Percentiles rank a stretch among this genome's conserved stretches.
These are phyloP conservation scores for Belgica antarctica DNA, from an alignment of 2,888 invertebrate genomes.

Conservation along the genomic window DNA sequence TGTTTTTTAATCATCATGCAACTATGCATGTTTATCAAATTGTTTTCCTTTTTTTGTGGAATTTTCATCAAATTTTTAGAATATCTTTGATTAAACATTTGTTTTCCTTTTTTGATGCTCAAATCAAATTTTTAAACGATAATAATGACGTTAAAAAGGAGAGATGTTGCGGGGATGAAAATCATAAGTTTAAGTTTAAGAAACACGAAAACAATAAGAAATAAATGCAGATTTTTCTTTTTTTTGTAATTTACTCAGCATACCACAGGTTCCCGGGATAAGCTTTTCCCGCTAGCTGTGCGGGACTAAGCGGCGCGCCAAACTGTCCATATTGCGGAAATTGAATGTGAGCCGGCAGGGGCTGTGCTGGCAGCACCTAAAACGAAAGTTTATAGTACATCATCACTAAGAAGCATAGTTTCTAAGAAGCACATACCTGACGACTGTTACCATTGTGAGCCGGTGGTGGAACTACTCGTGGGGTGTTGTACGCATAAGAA, in stretches of 20 bases:
- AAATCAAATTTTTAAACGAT: too few relatives aligned
- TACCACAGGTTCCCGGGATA: conserved; percentile 35
- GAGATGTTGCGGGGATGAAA: too few relatives aligned
- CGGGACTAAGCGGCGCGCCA: conserved; percentile 55
- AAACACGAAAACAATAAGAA: conserved; percentile 12
- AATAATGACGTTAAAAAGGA: too few relatives aligned
- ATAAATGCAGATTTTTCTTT: conserved; percentile 22
- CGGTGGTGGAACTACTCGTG: conserved; percentile 54
- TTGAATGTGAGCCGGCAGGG: conserved; percentile 78
- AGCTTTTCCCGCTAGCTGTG: conserved; percentile 54
- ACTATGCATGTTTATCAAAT: too few relatives aligned
- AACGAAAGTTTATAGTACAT: conserved; percentile 21
- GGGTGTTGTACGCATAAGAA: conserved; percentile 52
- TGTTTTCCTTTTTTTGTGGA: too few relatives aligned
- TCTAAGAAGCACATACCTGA: conserved; percentile 50
- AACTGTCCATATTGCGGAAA: conserved; percentile 65
- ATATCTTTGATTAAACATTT: too few relatives aligned
- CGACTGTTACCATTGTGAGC: conserved; percentile 56
- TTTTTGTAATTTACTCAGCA: conserved; percentile 35
- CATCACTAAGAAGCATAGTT: not conserved
- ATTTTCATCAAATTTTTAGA: too few relatives aligned
- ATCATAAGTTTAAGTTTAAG: not conserved
- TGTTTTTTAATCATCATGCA: too few relatives aligned
- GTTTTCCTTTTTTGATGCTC: too few relatives aligned
- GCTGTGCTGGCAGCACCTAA: conserved; percentile 68